Percentiles rank a stretch among this genome's conserved stretches.
Evolutionary conservation across 2,888 invertebrate genomes (phyloP).

Genomic region (Brachyptera putata): DNA sequence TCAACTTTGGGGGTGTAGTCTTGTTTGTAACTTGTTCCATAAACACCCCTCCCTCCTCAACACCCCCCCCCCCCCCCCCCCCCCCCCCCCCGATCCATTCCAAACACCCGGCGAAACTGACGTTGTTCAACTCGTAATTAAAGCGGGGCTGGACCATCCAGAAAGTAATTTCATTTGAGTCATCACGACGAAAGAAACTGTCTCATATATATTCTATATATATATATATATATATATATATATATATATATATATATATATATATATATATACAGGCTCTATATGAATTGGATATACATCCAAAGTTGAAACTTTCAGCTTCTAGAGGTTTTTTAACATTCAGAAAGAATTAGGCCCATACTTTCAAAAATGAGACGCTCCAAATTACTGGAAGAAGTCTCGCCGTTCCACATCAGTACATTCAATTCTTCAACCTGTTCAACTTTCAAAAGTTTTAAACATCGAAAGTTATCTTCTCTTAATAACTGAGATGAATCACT

Average conservation of each 20-base stretch:
- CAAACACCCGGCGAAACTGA: constrained; percentile 5
- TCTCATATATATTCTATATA: too few species aligned
- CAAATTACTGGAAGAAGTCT: constrained; percentile 11
- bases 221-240: too few species aligned
- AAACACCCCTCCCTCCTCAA: neutral
- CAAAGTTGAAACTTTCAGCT: constrained; percentile 2
- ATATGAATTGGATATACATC: too few species aligned
- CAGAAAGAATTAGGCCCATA: neutral
- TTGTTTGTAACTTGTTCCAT: constrained; percentile 13
- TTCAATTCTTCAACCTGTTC: constrained; percentile 20
- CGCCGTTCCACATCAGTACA: constrained; percentile 16
- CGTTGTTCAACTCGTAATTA: constrained; percentile 10
- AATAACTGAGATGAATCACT: neutral
- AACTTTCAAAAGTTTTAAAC: constrained; percentile 4
- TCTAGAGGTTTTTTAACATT: too few species aligned
- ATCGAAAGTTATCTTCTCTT: neutral
- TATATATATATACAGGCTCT: too few species aligned
- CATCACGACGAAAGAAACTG: constrained; percentile 13
- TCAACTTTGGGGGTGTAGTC: neutral
- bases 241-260: too few species aligned
- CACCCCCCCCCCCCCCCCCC: neutral
- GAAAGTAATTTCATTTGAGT: constrained; percentile 16
- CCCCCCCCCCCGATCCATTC: neutral
- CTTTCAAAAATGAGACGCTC: constrained; percentile 4
- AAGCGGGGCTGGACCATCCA: constrained; percentile 14